Conservation (phyloP, 2,113 vertebrate species). For the Crotalus helleri region DNA sequence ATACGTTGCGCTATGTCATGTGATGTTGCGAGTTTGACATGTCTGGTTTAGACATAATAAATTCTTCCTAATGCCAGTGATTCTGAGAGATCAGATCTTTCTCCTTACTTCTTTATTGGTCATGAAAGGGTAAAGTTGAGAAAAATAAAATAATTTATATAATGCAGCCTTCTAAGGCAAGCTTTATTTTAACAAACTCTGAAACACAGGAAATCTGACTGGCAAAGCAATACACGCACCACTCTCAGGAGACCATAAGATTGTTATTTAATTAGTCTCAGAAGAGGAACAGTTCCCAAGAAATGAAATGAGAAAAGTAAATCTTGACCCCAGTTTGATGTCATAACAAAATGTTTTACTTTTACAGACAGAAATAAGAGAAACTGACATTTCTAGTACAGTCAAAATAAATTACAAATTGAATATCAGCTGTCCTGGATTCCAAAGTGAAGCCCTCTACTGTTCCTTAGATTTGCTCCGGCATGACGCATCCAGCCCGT, state of each 20-base stretch:
- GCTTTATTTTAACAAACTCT: not conserved
- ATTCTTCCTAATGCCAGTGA: not conserved
- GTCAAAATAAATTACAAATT: not conserved
- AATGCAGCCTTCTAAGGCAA: not conserved
- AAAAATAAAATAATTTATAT: not conserved
- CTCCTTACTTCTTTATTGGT: not conserved
- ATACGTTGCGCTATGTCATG: no score
- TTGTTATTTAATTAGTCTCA: not conserved
- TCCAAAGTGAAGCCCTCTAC: not conserved
- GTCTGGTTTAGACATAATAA: not conserved
- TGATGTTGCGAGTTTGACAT: no score
- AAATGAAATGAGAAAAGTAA: not conserved
- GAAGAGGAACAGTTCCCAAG: not conserved
- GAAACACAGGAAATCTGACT: not conserved
- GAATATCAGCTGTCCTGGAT: not conserved
- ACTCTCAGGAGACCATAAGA: not conserved
- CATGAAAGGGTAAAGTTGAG: not conserved
- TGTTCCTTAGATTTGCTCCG: not conserved
- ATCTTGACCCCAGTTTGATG: not conserved
- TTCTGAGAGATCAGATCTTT: not conserved
- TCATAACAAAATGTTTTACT: not conserved
- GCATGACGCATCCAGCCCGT: no score
- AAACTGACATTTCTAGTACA: not conserved
- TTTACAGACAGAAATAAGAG: not conserved
- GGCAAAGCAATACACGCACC: not conserved